phyloP scores from a whole-genome alignment of 2,888 invertebrate species.

The Hedya salicella region DNA sequence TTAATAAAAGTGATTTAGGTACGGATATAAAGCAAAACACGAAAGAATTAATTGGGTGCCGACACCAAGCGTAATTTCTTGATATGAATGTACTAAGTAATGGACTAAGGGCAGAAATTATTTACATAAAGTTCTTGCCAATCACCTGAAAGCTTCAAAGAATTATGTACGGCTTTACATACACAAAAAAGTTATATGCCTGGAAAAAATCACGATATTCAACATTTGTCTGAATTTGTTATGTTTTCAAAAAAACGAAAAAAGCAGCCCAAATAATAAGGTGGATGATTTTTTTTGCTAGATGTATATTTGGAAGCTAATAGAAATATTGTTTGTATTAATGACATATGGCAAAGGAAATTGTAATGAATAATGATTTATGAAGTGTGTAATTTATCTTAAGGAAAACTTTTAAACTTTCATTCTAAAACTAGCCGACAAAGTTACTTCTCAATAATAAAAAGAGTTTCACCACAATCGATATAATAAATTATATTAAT shows the following conservation, averaged over 20 bases:
- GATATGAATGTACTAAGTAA: conserved; percentile 45
- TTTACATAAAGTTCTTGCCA: conserved; percentile 1
- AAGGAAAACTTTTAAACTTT: not conserved
- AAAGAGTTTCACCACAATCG: conserved; percentile 25
- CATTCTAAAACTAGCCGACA: not conserved
- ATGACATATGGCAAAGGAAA: too few species aligned
- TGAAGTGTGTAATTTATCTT: not conserved
- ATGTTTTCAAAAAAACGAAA: too few species aligned
- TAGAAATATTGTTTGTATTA: too few species aligned
- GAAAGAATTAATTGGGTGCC: conserved; percentile 48
- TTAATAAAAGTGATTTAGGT: conserved; percentile 38
- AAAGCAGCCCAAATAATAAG: too few species aligned
- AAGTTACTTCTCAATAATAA: conserved; percentile 2
- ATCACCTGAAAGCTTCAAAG: too few species aligned
- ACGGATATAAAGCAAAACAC: conserved; percentile 22
- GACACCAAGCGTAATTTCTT: conserved; percentile 51
- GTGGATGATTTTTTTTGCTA: too few species aligned
- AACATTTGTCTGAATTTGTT: too few species aligned
- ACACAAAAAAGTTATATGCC: too few species aligned
- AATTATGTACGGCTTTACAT: too few species aligned
- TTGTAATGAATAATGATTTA: too few species aligned
- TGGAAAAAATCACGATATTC: too few species aligned
- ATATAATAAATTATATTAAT: conserved; percentile 41
- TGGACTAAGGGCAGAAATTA: conserved; percentile 46
- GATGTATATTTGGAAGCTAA: too few species aligned